Evolutionary conservation across 1,140 invertebrate species (phyloP).

Genomic region (Patella vulgata): DNA sequence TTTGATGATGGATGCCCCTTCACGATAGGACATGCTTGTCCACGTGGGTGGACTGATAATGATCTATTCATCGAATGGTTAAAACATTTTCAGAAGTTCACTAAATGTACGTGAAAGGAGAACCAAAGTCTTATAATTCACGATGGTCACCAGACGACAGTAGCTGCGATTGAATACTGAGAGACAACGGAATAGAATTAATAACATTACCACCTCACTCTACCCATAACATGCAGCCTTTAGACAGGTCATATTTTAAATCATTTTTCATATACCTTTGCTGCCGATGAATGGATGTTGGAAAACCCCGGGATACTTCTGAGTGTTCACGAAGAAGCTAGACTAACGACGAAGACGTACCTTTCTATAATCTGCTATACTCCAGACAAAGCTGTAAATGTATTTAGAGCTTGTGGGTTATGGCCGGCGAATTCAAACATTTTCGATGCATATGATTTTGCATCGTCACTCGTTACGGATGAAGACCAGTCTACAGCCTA

Average conservation of each 20-base stretch:
- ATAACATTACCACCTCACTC: conserved; percentile 22
- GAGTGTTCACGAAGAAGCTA: conserved; percentile 55
- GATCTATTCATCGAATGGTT: conserved; percentile 36
- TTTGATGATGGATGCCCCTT: conserved; percentile 59
- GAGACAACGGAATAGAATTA: conserved; percentile 26
- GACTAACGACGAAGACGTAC: conserved; percentile 36
- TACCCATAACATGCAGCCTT: conserved; percentile 32
- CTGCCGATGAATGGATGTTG: conserved; percentile 53
- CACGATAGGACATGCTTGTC: conserved; percentile 23
- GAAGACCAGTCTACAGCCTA: too few species aligned
- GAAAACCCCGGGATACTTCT: conserved; percentile 46
- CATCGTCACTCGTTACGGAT: conserved; percentile 21
- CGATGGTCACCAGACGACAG: conserved; percentile 35
- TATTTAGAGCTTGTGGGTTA: conserved; percentile 43
- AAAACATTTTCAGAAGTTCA: conserved; percentile 25
- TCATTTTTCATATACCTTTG: conserved; percentile 25
- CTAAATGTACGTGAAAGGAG: conserved; percentile 19
- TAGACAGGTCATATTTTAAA: conserved; percentile 26
- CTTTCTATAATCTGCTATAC: conserved; percentile 39
- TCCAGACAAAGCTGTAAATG: conserved; percentile 38
- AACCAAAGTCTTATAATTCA: conserved; percentile 19
- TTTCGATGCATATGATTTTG: conserved; percentile 44
- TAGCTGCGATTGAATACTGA: conserved; percentile 24
- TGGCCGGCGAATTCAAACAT: conserved; percentile 34
- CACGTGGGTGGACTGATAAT: conserved; percentile 33